Percentiles rank a stretch among this genome's conserved stretches.
Conservation (phyloP, 2,888 invertebrate species). For the Parnassius apollo region DNA sequence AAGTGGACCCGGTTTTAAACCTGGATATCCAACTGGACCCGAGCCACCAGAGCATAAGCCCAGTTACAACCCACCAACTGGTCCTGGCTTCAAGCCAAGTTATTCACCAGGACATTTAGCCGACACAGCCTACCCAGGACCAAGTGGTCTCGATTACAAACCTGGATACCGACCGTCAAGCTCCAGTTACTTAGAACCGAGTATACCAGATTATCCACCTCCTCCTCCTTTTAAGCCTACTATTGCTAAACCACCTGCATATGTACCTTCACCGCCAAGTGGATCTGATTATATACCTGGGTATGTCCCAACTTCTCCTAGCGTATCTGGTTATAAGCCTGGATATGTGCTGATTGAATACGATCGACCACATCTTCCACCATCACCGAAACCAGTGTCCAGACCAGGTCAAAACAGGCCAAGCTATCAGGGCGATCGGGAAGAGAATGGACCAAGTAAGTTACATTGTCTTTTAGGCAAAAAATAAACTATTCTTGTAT, state of each 20-base stretch:
- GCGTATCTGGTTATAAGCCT: conserved; percentile 25
- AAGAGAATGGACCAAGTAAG: conserved; percentile 53
- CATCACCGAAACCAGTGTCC: conserved; percentile 28
- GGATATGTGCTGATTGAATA: conserved; percentile 25
- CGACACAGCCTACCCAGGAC: conserved; percentile 26
- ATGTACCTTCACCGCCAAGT: conserved; percentile 26
- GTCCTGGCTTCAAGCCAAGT: conserved; percentile 17
- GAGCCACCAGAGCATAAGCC: conserved; percentile 30
- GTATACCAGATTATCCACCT: conserved; percentile 38
- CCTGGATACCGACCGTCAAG: conserved; percentile 37
- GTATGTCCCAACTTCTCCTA: conserved; percentile 15
- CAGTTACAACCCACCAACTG: conserved; percentile 20
- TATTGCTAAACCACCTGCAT: conserved; percentile 18
- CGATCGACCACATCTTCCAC: conserved; percentile 12
- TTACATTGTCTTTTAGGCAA: conserved; percentile 22
- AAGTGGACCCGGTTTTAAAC: conserved; percentile 41
- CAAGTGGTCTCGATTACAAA: conserved; percentile 41
- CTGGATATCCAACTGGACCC: conserved; percentile 36
- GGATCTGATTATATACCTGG: conserved; percentile 30
- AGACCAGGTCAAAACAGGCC: conserved; percentile 25
- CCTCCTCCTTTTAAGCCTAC: conserved; percentile 22
- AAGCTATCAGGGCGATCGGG: conserved; percentile 41
- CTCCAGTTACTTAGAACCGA: conserved; percentile 29
- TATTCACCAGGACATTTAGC: conserved; percentile 23
- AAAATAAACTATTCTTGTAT: neutral